Percentiles rank a stretch among this genome's conserved stretches.
Evolutionary conservation across 2,888 invertebrate species (phyloP).

Genomic region (Trichogramma dendrolimi): DNA sequence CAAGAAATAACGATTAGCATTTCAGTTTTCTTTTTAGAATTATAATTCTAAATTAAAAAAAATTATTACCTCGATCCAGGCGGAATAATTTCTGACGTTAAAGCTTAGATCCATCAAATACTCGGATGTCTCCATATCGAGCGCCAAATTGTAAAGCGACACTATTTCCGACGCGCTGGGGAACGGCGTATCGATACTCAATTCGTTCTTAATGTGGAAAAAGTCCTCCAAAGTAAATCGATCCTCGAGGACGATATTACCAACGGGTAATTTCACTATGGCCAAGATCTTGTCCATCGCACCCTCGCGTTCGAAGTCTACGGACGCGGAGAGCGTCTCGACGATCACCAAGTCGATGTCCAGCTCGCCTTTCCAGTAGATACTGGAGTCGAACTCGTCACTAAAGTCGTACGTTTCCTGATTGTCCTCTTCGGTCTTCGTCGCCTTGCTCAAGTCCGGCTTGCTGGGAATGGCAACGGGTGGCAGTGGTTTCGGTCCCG

Average conservation of each 20-base stretch:
- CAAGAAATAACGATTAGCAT: conserved; percentile 5
- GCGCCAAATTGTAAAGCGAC: conserved; percentile 54
- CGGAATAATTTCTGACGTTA: conserved; percentile 49
- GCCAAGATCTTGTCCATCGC: conserved; percentile 41
- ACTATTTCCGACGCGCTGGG: conserved; percentile 52
- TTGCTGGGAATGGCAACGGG: conserved; percentile 37
- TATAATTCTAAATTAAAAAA: neutral
- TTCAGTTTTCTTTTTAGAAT: neutral
- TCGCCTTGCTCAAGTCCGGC: conserved; percentile 17
- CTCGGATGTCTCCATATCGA: conserved; percentile 48
- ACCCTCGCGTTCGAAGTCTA: conserved; percentile 47
- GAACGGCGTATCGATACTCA: conserved; percentile 60
- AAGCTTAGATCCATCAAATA: conserved; percentile 55
- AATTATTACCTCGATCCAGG: conserved; percentile 54
- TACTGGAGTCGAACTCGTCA: conserved; percentile 50
- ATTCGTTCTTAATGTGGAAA: conserved; percentile 57
- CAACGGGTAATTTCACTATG: conserved; percentile 55
- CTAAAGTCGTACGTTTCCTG: conserved; percentile 39
- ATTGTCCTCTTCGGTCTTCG: conserved; percentile 9
- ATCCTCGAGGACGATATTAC: conserved; percentile 58
- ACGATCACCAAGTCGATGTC: conserved; percentile 48
- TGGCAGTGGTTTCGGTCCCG: conserved; percentile 42
- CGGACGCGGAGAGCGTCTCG: conserved; percentile 36
- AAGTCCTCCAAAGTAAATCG: conserved; percentile 56
- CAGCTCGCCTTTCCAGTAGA: conserved; percentile 58